Base-by-base conservation (phyloP, 2,797 vertebrate genomes). In the Heterohyrax brucei region DNA sequence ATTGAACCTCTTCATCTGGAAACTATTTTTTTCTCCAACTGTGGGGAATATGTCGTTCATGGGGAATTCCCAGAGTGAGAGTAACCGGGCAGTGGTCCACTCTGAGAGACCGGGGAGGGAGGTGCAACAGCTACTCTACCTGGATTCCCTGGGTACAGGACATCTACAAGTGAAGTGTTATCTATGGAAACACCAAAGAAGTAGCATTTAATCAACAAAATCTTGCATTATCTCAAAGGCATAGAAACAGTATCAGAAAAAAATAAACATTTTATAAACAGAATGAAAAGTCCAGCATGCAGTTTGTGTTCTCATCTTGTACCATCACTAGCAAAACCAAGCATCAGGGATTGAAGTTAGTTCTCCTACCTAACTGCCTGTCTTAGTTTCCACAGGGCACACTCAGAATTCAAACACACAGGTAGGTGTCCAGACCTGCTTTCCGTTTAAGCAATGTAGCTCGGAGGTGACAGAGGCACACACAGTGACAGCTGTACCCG, bases 371-470 rank as follows among this genome's bases (percentile, higher is more conserved):
- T 92, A 33, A 76, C 44, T 64, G 28, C 50, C 44, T 90, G 28
- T 66, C 61, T 72, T 53, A 9, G 48, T 30, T 75, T 85, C 91
- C 81, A 12, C 50, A 64, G n/a, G 21, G 53, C 78, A 81, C 22
- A 61, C 33, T 87, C 50, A 44, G 73, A 92, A 90, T 28, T 10
- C 83, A 83, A 96, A 86, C 50, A 13, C 68, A 92, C 50, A 44
- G 50, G 70, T 90, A 48, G 26, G n/a, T 72, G 8, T 61, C 18
- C 68, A 85, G 50, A 50, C 5, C 33, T 82, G 19, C 70, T 76
- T 82, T 95, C 73, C 90, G n/a, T 88, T 76, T 82, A 91, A 93
- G 48, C 72, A 89, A 93, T 96, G 56, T 70, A 91, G 53, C 82
- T 24, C 80, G 1, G 8, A 66, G 16, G 46, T 64, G 64, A 90